Evolutionary conservation across 2,888 invertebrate genomes (phyloP).

Genomic region (Tipula unca): DNA sequence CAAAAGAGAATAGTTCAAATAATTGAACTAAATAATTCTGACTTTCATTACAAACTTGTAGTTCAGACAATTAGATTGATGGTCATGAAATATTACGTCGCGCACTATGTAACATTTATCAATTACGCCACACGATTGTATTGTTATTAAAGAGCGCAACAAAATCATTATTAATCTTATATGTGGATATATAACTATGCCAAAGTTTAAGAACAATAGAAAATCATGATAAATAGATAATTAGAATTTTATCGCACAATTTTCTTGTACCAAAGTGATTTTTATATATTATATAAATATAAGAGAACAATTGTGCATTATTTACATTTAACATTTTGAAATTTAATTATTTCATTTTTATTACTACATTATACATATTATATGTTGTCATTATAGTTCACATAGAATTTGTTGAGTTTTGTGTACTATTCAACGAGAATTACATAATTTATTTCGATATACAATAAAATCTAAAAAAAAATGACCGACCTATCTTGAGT

Average conservation of each 20-base stretch:
- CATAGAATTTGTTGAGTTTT: neutral
- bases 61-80: neutral
- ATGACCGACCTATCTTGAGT: neutral
- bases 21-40: neutral
- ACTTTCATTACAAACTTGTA: neutral
- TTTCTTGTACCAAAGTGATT: neutral
- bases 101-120: neutral
- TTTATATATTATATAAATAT: no score
- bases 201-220: neutral
- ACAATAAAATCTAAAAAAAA: neutral
- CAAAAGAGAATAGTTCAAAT: neutral
- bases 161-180: neutral
- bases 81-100: neutral
- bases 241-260: neutral
- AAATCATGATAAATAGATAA: neutral
- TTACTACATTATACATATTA: neutral
- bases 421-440: neutral
- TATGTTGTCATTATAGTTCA: conserved; percentile 3
- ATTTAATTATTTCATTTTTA: neutral
- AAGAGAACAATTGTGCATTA: neutral
- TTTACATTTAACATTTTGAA: neutral
- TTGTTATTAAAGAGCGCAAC: neutral
- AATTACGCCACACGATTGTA: neutral
- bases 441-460: neutral
- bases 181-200: neutral